Base-by-base conservation (phyloP, 2,888 invertebrate genomes). In the Neria commutata region DNA sequence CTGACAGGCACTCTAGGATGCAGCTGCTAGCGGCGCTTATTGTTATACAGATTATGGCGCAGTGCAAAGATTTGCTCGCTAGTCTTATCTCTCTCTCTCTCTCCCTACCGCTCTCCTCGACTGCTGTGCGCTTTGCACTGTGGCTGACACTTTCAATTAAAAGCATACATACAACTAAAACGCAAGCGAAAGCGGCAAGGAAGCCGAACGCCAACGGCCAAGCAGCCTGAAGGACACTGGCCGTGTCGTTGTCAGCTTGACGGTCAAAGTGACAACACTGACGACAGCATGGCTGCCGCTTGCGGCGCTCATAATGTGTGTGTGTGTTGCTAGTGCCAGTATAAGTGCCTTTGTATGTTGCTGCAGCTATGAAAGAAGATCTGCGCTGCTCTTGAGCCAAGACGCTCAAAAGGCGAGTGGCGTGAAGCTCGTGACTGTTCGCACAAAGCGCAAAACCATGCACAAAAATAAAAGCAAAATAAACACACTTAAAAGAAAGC, bases 211-310 rank as follows among this genome's bases (percentile, higher is more conserved):
- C 37, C 8, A 37, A 37, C 4, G n/a, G n/a, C 37, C 8, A 23
- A 47, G 14, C 14, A 23, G 24, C 14, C 14, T 24, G 47, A 16
- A 47, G 16, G 24, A 52, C 25, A 26, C 14, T n/a, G 46, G 23
- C 25, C 8, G 11, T 29, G 29, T 29, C 11, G 29, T 8, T 51
- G 16, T 21, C 21, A 37, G 8, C 14, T 1, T 25, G 23, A n/a
- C 34, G 19, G 45, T 45, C 53, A 54, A 29, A 25, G 8, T 46
- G 54, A 54, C 54, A 54, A 11, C 46, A 17, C 19, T 45, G 54
- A 21, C 26, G 46, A 54, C 46, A 54, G 46, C 23, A 46, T 46
- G 54, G 46, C 54, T 33, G 21, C 54, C 33, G 19, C 37, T 11
- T 8, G 37, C 40, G 17, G 25, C 37, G 24, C 16, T 40, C 37